Evolutionary conservation across 37 sponge, comb jelly and placozoan genomes (phyloP).

Genomic region (Ianthella basta): DNA sequence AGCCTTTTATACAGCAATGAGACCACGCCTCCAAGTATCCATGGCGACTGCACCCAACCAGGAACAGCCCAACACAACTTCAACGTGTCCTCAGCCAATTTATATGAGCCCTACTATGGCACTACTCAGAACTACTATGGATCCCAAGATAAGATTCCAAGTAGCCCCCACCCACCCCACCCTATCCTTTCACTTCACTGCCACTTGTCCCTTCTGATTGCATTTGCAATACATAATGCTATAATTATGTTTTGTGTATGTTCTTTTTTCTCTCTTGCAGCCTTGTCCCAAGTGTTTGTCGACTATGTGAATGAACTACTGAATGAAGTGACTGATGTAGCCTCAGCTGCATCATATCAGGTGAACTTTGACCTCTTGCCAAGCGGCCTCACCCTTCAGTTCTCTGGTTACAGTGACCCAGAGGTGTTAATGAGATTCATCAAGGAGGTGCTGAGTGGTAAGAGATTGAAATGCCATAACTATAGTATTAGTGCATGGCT

Average conservation of each 20-base stretch:
- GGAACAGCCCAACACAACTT: background rate
- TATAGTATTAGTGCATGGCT: too few relatives aligned
- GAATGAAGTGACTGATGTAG: constrained; percentile 34
- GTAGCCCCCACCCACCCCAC: too few relatives aligned
- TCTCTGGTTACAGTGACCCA: constrained; percentile 73
- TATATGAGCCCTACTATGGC: constrained; percentile 51
- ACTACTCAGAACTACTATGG: too few relatives aligned
- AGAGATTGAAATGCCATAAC: too few relatives aligned
- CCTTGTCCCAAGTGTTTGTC: constrained; percentile 25
- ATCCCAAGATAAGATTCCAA: too few relatives aligned
- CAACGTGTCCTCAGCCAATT: constrained; percentile 33
- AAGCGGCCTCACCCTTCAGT: constrained; percentile 44
- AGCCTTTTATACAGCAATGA: background rate
- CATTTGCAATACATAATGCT: too few relatives aligned
- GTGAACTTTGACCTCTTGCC: constrained; percentile 16
- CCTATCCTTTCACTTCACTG: too few relatives aligned
- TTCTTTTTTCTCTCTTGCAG: constrained; percentile 22
- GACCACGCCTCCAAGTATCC: background rate
- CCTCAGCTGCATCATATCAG: constrained; percentile 44
- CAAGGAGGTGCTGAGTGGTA: constrained; percentile 19
- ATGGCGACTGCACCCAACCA: background rate
- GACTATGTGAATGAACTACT: constrained; percentile 8
- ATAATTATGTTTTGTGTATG: too few relatives aligned
- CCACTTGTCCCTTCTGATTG: too few relatives aligned
- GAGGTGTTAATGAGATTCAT: constrained; percentile 28